A percentile compares a stretch with the other conserved stretches of the same genome.
These are phyloP conservation scores for Stomorhina lunata DNA, from an alignment of 2,888 invertebrate genomes.

Conservation along the genomic window DNA sequence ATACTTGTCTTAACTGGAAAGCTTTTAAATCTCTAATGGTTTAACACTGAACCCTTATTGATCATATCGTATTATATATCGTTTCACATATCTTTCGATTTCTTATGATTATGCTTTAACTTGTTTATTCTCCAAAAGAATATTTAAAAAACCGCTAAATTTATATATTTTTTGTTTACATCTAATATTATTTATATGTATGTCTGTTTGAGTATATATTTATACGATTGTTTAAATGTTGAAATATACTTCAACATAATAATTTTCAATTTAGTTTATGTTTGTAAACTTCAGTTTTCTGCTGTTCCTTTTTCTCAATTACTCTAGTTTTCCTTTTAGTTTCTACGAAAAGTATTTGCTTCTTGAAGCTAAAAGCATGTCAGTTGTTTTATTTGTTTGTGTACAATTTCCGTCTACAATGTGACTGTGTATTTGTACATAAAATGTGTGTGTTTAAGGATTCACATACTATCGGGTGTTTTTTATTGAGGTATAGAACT, in stretches of 20 bases:
- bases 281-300: not conserved
- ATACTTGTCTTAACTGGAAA: no score
- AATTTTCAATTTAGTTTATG: constrained; percentile 7
- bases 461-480: no score
- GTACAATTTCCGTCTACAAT: not conserved
- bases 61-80: no score
- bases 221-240: not conserved
- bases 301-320: not conserved
- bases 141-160: not conserved
- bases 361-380: not conserved
- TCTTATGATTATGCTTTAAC: not conserved
- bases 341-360: not conserved
- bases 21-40: no score
- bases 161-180: not conserved
- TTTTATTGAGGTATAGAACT: no score
- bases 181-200: not conserved
- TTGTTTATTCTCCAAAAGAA: not conserved
- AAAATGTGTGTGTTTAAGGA: not conserved
- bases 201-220: not conserved
- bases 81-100: not conserved
- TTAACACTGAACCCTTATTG: no score
- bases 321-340: not conserved
- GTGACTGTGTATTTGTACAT: no score
- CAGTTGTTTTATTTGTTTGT: not conserved
- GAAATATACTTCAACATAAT: not conserved